Evolutionary conservation across 2,888 invertebrate genomes (phyloP), one percentile per base, ranked within the genome.

Genomic region (Pachycephus smyrnensis): DNA sequence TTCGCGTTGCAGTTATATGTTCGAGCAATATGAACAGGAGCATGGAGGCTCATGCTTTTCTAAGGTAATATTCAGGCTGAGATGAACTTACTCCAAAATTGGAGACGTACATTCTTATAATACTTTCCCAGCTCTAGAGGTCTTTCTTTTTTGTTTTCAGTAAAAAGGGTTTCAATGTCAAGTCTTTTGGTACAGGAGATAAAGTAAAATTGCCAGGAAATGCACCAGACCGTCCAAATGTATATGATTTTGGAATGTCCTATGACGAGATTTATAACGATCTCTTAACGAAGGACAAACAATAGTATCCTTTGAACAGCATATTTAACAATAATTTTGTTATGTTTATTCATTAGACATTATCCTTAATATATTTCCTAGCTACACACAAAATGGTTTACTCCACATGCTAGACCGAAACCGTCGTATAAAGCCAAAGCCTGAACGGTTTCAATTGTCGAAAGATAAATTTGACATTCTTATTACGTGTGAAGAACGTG

Each of bases 21-120:
- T 99, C 99, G 12, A 99, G 98, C 89, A 99, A 99, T 92, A 99
- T 99, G 98, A 99, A 99, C 91, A 94, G 99, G 80, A 99, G 98
- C 88, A 99, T 99, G 99, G 99, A 99, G 93, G 99, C 99, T 30
- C 99, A 99, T 93, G 97, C 97, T 79, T 98, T 98, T 92, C 93
- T 99, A 75, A 94, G 94, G 95, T 95, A 92, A 89, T 75, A 30
- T 23, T 76, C 23, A 37, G 15, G 15, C 12, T 68, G 68, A 80
- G 15, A 40, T 40, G 40, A 40, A 40, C 40, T 40, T 40, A 15
- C 40, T 40, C 40, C 40, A 40, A 40, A 40, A 40, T 40, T 40
- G 40, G 12, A 15, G 40, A 40, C 40, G 40, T 40, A 40, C 40
- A 40, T 4, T 40, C 40, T 15, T 68, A 33, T 1, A 31, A 69